These are phyloP conservation scores for Platycnemis pennipes DNA, from an alignment of 2,888 invertebrate species.

Conservation along the genomic window DNA sequence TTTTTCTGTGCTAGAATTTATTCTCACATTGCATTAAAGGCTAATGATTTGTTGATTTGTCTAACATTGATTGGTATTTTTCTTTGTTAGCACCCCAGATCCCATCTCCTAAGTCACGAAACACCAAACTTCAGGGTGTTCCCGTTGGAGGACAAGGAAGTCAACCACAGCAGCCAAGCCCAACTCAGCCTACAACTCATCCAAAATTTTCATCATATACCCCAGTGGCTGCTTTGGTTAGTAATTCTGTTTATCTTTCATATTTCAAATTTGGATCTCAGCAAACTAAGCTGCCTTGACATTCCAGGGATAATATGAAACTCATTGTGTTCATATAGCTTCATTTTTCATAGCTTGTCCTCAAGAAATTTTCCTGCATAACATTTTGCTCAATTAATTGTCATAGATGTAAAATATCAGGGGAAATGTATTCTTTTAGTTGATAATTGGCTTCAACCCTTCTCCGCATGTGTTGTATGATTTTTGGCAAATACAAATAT, in stretches of 20 bases:
- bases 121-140: constrained; percentile 71
- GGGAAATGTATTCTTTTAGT: too few relatives aligned
- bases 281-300: too few relatives aligned
- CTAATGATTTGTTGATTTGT: neutral
- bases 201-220: constrained; percentile 71
- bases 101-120: constrained; percentile 73
- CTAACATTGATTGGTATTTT: constrained; percentile 39
- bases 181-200: constrained; percentile 72
- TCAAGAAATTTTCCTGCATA: too few relatives aligned
- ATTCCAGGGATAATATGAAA: too few relatives aligned
- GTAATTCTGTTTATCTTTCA: constrained; percentile 16
- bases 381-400: too few relatives aligned
- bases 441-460: too few relatives aligned
- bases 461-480: too few relatives aligned
- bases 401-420: too few relatives aligned
- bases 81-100: constrained; percentile 71
- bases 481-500: too few relatives aligned
- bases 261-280: too few relatives aligned
- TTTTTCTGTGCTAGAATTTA: neutral
- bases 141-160: constrained; percentile 68
- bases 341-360: too few relatives aligned
- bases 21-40: neutral
- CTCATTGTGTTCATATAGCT: too few relatives aligned
- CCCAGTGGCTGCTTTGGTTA: constrained; percentile 70
- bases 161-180: constrained; percentile 72